Evolutionary conservation across 2,888 invertebrate species (phyloP).

Genomic region (Pheosia tremula): DNA sequence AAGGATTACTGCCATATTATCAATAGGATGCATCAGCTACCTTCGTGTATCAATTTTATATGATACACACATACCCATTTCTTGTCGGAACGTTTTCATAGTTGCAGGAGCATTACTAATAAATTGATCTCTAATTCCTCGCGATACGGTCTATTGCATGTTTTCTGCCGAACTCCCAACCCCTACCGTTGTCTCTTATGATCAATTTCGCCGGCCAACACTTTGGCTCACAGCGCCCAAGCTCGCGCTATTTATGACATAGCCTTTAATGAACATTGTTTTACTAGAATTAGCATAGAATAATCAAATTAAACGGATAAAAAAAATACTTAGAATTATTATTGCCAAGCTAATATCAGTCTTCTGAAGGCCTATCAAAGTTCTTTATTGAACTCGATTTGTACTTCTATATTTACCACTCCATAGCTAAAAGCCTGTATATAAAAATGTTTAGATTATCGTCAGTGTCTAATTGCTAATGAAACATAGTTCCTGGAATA

Average conservation of each 20-base stretch:
- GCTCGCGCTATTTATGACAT: slow-evolving; percentile 11
- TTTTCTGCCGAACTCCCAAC: neutral
- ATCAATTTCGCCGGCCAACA: slow-evolving; percentile 14
- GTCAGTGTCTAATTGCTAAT: too few species aligned
- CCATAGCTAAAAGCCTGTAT: too few species aligned
- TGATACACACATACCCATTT: slow-evolving; percentile 14
- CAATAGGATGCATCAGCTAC: slow-evolving; percentile 3
- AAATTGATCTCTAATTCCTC: slow-evolving; percentile 9
- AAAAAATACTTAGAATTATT: too few species aligned
- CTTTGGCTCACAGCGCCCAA: slow-evolving; percentile 9
- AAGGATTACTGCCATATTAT: neutral
- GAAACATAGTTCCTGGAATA: too few species aligned
- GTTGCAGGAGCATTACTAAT: neutral
- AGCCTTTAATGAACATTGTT: slow-evolving; percentile 8
- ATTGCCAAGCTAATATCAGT: too few species aligned
- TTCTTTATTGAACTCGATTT: too few species aligned
- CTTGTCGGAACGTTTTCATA: neutral
- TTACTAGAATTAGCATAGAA: neutral
- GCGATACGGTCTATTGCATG: slow-evolving; percentile 9
- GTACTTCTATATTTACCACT: too few species aligned
- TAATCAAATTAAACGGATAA: neutral
- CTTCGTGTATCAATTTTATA: slow-evolving; percentile 16
- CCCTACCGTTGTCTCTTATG: slow-evolving; percentile 18
- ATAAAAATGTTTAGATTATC: too few species aligned
- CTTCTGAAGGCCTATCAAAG: too few species aligned